Evolutionary conservation across 2,888 invertebrate species (phyloP).

Genomic region (Petrolisthes cinctipes): DNA sequence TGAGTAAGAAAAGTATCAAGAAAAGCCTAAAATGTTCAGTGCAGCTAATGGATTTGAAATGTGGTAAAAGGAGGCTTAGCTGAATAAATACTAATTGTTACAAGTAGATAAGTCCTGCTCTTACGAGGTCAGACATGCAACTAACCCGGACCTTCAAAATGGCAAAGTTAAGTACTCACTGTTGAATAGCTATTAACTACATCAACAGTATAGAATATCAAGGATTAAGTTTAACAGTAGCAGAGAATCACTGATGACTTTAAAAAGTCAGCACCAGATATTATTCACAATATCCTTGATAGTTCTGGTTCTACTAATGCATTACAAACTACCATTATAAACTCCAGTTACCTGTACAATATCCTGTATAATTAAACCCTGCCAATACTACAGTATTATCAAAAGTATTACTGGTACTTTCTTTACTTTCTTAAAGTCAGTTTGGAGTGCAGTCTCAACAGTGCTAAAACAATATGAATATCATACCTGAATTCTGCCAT

Average conservation of each 20-base stretch:
- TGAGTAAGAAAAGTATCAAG: neutral
- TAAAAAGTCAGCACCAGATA: neutral
- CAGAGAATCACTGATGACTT: neutral
- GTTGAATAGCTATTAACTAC: neutral
- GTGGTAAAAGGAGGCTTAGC: neutral
- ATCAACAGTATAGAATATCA: neutral
- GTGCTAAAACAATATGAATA: conserved; percentile 20
- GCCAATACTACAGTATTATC: neutral
- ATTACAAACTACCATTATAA: neutral
- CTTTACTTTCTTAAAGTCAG: neutral
- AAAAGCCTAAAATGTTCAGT: neutral
- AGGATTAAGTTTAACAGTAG: neutral
- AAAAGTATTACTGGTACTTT: neutral
- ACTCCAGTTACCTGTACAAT: neutral
- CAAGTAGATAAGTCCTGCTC: neutral
- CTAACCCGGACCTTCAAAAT: neutral
- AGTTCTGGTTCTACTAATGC: neutral
- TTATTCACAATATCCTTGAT: neutral
- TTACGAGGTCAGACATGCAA: neutral
- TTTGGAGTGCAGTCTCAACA: conserved; percentile 37
- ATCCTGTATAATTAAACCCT: neutral
- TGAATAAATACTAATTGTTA: neutral
- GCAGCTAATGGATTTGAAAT: neutral
- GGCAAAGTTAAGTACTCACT: neutral
- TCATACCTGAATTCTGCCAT: conserved; percentile 20